phyloP scores from a whole-genome alignment of 1,140 invertebrate genomes.

The honey bee (Apis mellifera) region Amel_HAv3.1 CM009944.2:4484501-4485000 shows the following conservation, averaged over 20 bases:
- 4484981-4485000: not conserved
- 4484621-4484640: conserved; percentile 45
- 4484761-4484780: conserved; percentile 58
- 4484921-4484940: conserved; percentile 77
- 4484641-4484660: not conserved
- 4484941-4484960: conserved; percentile 63
- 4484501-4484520: not conserved
- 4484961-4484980: not conserved
- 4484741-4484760: conserved; percentile 51
- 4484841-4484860: conserved; percentile 71
- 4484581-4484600: conserved; percentile 22
- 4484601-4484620: not conserved
- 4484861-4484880: conserved; percentile 2
- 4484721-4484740: conserved; percentile 20
- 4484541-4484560: not conserved
- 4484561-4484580: conserved; percentile 5
- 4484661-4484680: too few relatives aligned
- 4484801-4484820: conserved; percentile 65
- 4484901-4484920: conserved; percentile 40
- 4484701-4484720: not conserved
- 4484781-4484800: conserved; percentile 72
- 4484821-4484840: conserved; percentile 80
- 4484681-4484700: not conserved
- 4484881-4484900: conserved; percentile 15
- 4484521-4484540: conserved; percentile 9